Evolutionary conservation across 1,140 invertebrate species (phyloP).

Genomic region (Drusus annulatus): DNA sequence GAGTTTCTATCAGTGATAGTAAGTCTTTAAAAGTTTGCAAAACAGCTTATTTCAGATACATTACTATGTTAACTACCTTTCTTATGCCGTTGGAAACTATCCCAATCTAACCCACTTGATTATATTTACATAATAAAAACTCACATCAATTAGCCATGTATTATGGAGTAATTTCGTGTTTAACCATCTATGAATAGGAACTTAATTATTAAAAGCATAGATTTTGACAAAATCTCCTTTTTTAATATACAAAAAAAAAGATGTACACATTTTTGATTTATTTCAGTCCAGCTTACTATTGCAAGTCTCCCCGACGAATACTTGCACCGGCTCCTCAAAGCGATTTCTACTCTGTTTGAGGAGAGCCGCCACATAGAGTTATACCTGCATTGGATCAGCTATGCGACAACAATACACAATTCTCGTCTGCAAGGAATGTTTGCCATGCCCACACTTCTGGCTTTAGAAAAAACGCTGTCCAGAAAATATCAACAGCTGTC

Average conservation of each 20-base stretch:
- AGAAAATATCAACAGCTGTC: conserved; percentile 86
- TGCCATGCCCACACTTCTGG: conserved; percentile 77
- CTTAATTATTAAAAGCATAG: no score
- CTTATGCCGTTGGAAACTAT: not conserved
- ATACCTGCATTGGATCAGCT: conserved; percentile 86
- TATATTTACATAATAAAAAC: no score
- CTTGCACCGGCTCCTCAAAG: conserved; percentile 80
- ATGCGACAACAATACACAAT: conserved; percentile 77
- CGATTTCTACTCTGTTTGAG: conserved; percentile 81
- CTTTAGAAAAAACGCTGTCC: conserved; percentile 85
- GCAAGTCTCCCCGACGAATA: conserved; percentile 81
- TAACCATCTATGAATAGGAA: no score
- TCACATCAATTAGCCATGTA: no score
- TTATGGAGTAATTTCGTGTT: no score
- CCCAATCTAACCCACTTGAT: not conserved
- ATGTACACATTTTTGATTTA: conserved; percentile 43
- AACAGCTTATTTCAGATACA: no score
- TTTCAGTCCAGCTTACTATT: conserved; percentile 85
- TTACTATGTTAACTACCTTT: not conserved
- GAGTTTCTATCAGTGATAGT: conserved; percentile 83
- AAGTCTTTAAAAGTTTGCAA: conserved; percentile 64
- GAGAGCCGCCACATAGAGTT: conserved; percentile 88
- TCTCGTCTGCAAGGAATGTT: conserved; percentile 64
- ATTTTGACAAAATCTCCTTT: no score
- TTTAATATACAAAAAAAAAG: no score